Percentiles rank a stretch among this genome's conserved stretches.
phyloP scores from a whole-genome alignment of 2,113 vertebrate species.

The Mustelus asterias region DNA sequence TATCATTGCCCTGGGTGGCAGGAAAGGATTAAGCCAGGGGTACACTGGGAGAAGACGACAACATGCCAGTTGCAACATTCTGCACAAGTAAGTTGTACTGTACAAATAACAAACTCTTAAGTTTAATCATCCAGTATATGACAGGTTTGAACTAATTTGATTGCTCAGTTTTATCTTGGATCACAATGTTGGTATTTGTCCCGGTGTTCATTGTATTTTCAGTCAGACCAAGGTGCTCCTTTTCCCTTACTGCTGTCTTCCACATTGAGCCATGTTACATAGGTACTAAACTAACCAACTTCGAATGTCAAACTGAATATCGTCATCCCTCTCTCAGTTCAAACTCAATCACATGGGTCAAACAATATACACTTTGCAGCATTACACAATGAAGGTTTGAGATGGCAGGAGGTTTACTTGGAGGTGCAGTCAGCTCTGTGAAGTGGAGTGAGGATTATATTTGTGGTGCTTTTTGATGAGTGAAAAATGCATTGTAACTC shows the following conservation, averaged over 20 bases:
- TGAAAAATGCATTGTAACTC: too few relatives aligned
- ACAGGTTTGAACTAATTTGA: neutral
- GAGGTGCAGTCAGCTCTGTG: neutral
- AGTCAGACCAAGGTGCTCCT: neutral
- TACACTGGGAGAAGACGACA: neutral
- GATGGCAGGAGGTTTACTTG: neutral
- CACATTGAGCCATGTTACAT: neutral
- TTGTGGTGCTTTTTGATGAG: too few relatives aligned
- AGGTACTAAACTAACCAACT: conserved; percentile 42
- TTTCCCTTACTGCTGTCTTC: neutral
- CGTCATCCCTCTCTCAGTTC: neutral
- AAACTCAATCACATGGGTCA: neutral
- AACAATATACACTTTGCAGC: neutral
- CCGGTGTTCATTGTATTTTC: neutral
- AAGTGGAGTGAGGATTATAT: too few relatives aligned
- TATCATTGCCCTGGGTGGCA: neutral
- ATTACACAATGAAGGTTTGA: neutral
- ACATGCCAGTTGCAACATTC: neutral
- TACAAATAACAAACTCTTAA: neutral
- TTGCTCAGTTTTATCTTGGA: neutral
- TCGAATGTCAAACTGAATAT: neutral
- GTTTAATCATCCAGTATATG: neutral
- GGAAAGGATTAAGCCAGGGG: neutral
- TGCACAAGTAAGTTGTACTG: neutral
- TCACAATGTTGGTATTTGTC: neutral